Base-by-base conservation (phyloP, 1,140 invertebrate genomes). In the Whitmania pigra region DNA sequence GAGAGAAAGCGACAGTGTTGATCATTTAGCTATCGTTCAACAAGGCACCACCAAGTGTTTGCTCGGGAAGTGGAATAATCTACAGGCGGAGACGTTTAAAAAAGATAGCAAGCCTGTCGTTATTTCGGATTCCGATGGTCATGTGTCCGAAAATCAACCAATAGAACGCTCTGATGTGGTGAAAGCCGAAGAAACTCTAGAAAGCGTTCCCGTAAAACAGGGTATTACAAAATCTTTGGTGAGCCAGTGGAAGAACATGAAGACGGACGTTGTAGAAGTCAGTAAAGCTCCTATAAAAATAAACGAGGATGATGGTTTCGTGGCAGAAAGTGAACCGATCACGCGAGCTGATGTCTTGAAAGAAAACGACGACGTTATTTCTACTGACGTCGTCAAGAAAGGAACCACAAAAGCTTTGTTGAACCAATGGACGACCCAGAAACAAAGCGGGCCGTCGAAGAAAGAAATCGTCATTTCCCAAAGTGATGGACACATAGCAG, bases 61-160 rank as follows among this genome's bases (percentile, higher is more conserved):
- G 67, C 67, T 68, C 29, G 67, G 67, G 11, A n/a, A 68, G 43
- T 70, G 69, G 69, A 20, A 53, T n/a, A 70, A n/a, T n/a, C 57
- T 63, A 13, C 22, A 31, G 29, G 22, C 22, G 22, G 29, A 63
- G 29, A 63, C 57, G 18, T 63, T 63, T 63, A 31, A 63, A 31
- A 63, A 63, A 63, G 57, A 63, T 13, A 63, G 11, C 18, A 63
- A 31, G 11, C 22, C 57, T 31, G 57, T 70, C 4, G 49, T 70
- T 0, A 70, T 70, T 20, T 40, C 36, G 6, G 69, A 70, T 22
- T 68, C 71, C 31, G 55, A 55, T 31, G 69, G 69, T 20, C 53
- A 43, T 31, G 69, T 73, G 17, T 57, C 54, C 18, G 73, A 73
- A 57, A 73, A 73, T 40, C 49, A 73, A 31, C 73, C 73, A 9